Conservation (phyloP, 2,797 vertebrate species). For the Sardinella longiceps region DNA sequence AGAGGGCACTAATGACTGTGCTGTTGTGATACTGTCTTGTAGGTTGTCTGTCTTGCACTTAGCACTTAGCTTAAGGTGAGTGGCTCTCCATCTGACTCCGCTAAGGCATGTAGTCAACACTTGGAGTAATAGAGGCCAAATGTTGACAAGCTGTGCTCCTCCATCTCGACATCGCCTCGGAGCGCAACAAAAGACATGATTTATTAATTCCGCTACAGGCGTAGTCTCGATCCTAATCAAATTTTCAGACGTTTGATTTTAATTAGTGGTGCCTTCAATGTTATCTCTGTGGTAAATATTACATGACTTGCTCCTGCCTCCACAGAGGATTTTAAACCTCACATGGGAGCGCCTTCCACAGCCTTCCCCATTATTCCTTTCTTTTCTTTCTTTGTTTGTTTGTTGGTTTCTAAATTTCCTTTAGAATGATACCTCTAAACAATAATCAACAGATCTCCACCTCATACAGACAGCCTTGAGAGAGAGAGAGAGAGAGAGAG, state of each 20-base stretch:
- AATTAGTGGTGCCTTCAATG: conserved; percentile 73
- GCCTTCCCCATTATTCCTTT: neutral
- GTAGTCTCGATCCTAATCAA: conserved; percentile 70
- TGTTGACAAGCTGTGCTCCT: conserved; percentile 66
- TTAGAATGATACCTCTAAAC: conserved; percentile 41
- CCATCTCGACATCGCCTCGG: conserved; percentile 56
- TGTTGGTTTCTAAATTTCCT: conserved; percentile 30
- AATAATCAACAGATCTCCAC: conserved; percentile 52
- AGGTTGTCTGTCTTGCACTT: neutral
- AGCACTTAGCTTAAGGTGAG: neutral
- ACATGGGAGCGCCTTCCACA: conserved; percentile 55
- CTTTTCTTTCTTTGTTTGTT: neutral
- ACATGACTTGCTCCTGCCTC: conserved; percentile 60
- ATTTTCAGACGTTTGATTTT: conserved; percentile 76
- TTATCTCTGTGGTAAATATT: conserved; percentile 74
- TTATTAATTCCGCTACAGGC: conserved; percentile 71
- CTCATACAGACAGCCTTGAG: neutral
- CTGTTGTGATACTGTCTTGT: conserved; percentile 23
- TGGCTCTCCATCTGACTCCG: neutral
- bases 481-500: neutral
- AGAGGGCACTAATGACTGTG: neutral
- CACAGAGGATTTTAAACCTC: conserved; percentile 61
- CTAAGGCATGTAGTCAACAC: conserved; percentile 57
- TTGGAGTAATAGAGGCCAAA: conserved; percentile 59
- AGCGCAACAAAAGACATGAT: conserved; percentile 68